Evolutionary conservation across 2,888 invertebrate species (phyloP).

Genomic region (Acanthosepion lycidas): DNA sequence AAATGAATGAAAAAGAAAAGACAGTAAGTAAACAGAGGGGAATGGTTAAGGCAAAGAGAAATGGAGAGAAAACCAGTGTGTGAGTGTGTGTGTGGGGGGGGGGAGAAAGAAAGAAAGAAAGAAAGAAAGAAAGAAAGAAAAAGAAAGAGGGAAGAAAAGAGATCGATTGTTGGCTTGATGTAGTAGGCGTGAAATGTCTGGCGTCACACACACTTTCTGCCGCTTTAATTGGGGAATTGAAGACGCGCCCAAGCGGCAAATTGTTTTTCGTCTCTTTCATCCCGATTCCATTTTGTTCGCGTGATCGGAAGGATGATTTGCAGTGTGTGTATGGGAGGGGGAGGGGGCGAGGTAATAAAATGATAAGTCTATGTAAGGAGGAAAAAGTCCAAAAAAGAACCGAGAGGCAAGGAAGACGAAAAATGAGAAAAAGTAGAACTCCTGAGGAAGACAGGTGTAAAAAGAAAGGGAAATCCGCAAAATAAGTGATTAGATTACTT

Average conservation of each 20-base stretch:
- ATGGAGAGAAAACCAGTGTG: too few species aligned
- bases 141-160: neutral
- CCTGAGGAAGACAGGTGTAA: too few species aligned
- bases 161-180: neutral
- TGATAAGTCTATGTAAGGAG: neutral
- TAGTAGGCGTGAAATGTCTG: neutral
- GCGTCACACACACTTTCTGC: conserved; percentile 18
- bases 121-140: neutral
- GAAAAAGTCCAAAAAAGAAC: too few species aligned
- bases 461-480: too few species aligned
- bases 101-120: neutral
- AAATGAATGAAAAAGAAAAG: too few species aligned
- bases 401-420: too few species aligned
- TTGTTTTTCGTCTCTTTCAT: conserved; percentile 33
- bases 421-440: too few species aligned
- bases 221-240: conserved; percentile 9
- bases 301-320: neutral
- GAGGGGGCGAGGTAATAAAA: neutral
- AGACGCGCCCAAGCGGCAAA: neutral
- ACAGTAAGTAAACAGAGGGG: too few species aligned
- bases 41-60: too few species aligned
- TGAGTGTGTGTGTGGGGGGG: too few species aligned
- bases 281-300: conserved; percentile 8
- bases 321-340: neutral
- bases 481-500: too few species aligned